Conservation (phyloP, 2,113 vertebrate species). For the Colius striatus region DNA sequence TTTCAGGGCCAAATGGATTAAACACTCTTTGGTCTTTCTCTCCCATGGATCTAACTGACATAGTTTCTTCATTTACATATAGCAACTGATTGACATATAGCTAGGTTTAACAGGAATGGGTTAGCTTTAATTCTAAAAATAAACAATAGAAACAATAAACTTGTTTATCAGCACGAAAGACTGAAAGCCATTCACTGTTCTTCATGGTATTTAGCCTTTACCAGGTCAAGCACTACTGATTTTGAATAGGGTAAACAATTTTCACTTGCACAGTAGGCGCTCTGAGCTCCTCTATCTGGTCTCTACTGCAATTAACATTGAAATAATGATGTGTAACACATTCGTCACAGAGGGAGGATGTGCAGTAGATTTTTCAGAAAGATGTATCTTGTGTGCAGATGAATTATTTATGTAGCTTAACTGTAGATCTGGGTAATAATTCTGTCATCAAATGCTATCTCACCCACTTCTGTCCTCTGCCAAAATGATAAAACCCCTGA, state of each 20-base stretch:
- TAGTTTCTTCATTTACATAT: neutral
- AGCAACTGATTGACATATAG: neutral
- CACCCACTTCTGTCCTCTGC: neutral
- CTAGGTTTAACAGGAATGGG: neutral
- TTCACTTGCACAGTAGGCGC: neutral
- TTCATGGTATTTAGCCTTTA: slow-evolving; percentile 22
- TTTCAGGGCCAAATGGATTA: neutral
- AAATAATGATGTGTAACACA: neutral
- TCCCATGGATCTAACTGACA: neutral
- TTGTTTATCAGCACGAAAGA: slow-evolving; percentile 1
- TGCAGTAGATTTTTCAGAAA: neutral
- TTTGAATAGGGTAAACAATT: slow-evolving; percentile 27
- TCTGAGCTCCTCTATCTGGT: neutral
- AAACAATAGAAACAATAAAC: slow-evolving; percentile 1
- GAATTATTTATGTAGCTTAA: slow-evolving; percentile 4
- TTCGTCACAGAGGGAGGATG: neutral
- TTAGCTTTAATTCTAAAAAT: slow-evolving; percentile 7
- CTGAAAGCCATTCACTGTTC: slow-evolving; percentile 7
- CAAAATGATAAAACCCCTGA: neutral
- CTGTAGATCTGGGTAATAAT: neutral
- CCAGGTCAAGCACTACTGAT: neutral
- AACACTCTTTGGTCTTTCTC: neutral
- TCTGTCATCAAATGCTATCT: neutral
- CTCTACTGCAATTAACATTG: neutral
- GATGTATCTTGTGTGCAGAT: neutral